Base-by-base conservation (phyloP, 2,113 vertebrate genomes). In the Anoura caudifer region DNA sequence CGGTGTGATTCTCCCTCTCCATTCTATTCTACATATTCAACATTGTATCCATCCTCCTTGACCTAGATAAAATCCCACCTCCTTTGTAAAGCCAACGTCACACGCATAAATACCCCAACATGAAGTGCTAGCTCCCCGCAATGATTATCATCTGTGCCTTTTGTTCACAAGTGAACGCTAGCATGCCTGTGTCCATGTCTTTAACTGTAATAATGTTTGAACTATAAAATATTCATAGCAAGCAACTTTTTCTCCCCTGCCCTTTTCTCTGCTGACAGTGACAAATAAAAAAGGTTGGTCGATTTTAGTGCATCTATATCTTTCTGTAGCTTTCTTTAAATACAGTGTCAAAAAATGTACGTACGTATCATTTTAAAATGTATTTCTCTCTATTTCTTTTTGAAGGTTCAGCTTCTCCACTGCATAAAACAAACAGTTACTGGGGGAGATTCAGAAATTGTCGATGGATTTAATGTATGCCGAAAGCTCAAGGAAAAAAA, bases 321-420 rank as follows among this genome's bases (percentile, higher is more conserved):
- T 59, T 89, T 76, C 72, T 52, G 6, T 94, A 96, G 85, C 47
- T 72, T 81, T 45, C 81, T 90, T 88, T 45, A 63, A 61, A 61
- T 7, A 38, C 0, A 31, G 3, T 17, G 26, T 45, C 17, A 70
- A 52, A 82, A 79, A 52, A 47, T 24, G 11, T 82, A 36, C 75
- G 2, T 47, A 22, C 3, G 22, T 12, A 17, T 43, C 45, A n/a
- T 82, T 91, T 84, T 76, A 33, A 83, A 79, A 36, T 3, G 8
- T 4, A 41, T 43, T 54, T 91, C 16, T 91, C 19, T 93, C 72
- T 54, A 20, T 90, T 95, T 97, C 61, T 70, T 95, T 94, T 97
- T 87, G 45, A 95, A 99, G 99, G 99, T 99, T 93, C 99, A 99
- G 92, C 98, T 99, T 65, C 98, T 99, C 86, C 99, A 99, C 45